These are phyloP conservation scores for Athetis lepigone DNA, from an alignment of 2,888 invertebrate genomes.

Conservation along the genomic window DNA sequence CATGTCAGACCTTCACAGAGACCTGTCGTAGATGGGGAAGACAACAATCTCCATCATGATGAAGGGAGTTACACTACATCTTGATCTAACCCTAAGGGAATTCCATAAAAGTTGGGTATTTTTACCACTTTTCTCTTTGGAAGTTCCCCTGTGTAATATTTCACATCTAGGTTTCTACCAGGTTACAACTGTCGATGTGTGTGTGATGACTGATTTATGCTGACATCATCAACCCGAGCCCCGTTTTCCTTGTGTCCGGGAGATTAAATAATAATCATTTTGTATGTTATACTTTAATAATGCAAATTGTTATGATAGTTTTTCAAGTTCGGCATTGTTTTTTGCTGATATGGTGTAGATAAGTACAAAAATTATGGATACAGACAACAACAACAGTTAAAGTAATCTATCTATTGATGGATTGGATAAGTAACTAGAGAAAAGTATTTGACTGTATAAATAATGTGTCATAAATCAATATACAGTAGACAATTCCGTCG, in stretches of 20 bases:
- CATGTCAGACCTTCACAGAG: not conserved
- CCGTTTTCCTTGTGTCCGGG: slow-evolving; percentile 47
- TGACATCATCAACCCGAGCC: slow-evolving; percentile 36
- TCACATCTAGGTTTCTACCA: slow-evolving; percentile 9
- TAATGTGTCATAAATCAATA: too few relatives aligned
- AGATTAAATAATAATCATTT: slow-evolving; percentile 25
- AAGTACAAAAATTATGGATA: not conserved
- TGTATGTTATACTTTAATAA: not conserved
- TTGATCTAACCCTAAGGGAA: not conserved
- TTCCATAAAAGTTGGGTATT: not conserved
- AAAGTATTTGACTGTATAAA: too few relatives aligned
- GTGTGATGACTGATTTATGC: slow-evolving; percentile 11
- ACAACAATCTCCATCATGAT: not conserved
- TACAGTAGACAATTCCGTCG: too few relatives aligned
- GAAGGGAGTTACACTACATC: not conserved
- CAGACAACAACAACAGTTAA: too few relatives aligned
- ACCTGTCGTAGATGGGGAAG: too few relatives aligned
- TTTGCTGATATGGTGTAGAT: not conserved
- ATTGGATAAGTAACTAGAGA: too few relatives aligned
- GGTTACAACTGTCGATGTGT: slow-evolving; percentile 8
- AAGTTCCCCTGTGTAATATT: not conserved
- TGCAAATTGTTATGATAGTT: not conserved
- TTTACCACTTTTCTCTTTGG: not conserved
- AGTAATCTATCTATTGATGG: too few relatives aligned
- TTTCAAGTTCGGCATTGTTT: not conserved